Conservation (phyloP, 2,888 invertebrate genomes). For the Rhagonycha fulva region DNA sequence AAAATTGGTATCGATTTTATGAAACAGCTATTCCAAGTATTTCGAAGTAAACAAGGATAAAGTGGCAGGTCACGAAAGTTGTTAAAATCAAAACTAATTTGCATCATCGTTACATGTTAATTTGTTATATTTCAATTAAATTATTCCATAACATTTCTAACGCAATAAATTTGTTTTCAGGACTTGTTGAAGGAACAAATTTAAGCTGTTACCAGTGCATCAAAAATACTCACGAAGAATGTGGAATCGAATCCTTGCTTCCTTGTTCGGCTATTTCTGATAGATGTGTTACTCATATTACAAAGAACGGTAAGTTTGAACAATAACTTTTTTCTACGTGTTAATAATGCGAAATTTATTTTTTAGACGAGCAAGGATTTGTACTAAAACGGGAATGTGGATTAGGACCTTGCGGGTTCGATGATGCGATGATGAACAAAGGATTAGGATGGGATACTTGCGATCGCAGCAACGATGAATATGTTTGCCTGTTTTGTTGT, state of each 20-base stretch:
- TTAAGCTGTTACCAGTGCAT: constrained; percentile 55
- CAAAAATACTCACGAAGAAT: constrained; percentile 47
- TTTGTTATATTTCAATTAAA: neutral
- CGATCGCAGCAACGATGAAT: constrained; percentile 52
- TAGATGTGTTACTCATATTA: constrained; percentile 55
- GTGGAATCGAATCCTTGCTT: constrained; percentile 46
- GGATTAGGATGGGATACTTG: constrained; percentile 53
- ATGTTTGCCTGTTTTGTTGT: constrained; percentile 55
- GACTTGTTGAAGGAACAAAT: constrained; percentile 38
- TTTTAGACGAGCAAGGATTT: constrained; percentile 51
- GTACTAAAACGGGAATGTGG: constrained; percentile 55
- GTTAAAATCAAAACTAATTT: neutral
- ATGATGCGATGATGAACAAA: constrained; percentile 49
- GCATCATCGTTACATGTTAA: neutral
- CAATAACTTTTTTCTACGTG: no score
- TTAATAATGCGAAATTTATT: constrained; percentile 7
- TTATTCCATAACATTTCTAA: neutral
- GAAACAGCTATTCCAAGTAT: constrained; percentile 11
- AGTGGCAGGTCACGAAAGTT: constrained; percentile 3
- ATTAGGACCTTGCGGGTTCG: constrained; percentile 54
- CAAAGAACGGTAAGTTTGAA: constrained; percentile 51
- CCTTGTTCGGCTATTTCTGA: constrained; percentile 52
- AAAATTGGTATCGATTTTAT: constrained; percentile 22
- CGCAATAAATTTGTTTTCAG: constrained; percentile 36
- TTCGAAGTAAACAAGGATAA: constrained; percentile 8